A percentile compares a stretch with the other conserved stretches of the same genome.
These are phyloP conservation scores for Mormyrops attenuatus DNA, from an alignment of 2,797 vertebrate genomes.

Conservation along the genomic window DNA sequence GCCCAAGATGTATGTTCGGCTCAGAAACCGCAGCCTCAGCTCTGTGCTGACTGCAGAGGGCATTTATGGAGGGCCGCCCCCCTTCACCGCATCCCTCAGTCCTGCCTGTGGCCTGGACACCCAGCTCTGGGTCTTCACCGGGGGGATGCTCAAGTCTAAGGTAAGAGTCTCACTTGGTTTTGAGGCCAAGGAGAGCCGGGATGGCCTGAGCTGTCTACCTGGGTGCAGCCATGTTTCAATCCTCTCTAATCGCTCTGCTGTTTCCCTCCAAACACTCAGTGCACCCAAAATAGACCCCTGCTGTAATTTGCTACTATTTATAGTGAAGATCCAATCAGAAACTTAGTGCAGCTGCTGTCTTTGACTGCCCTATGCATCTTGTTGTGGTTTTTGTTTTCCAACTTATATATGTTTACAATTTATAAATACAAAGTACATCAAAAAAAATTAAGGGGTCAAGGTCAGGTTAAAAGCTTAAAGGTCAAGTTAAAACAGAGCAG, in stretches of 20 bases:
- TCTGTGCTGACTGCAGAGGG: conserved; percentile 60
- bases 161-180: conserved; percentile 43
- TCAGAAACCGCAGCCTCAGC: conserved; percentile 61
- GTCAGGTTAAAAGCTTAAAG: not conserved
- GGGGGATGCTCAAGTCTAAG: conserved; percentile 70
- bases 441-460: not conserved
- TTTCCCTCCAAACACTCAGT: not conserved
- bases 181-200: not conserved
- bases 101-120: conserved; percentile 47
- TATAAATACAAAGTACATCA: not conserved
- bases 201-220: not conserved
- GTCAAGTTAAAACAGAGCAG: not conserved
- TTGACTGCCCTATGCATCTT: not conserved
- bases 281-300: not conserved
- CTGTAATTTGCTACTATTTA: conserved; percentile 9
- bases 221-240: not conserved
- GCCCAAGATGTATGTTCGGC: conserved; percentile 65
- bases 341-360: not conserved
- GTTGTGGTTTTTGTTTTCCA: not conserved
- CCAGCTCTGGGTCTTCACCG: conserved; percentile 71
- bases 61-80: conserved; percentile 45
- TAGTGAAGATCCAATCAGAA: not conserved
- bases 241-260: not conserved
- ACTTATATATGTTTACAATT: not conserved
- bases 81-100: conserved; percentile 52